These are phyloP conservation scores for Styela clava DNA, from an alignment of 23 tunicate genomes.

Conservation along the genomic window DNA sequence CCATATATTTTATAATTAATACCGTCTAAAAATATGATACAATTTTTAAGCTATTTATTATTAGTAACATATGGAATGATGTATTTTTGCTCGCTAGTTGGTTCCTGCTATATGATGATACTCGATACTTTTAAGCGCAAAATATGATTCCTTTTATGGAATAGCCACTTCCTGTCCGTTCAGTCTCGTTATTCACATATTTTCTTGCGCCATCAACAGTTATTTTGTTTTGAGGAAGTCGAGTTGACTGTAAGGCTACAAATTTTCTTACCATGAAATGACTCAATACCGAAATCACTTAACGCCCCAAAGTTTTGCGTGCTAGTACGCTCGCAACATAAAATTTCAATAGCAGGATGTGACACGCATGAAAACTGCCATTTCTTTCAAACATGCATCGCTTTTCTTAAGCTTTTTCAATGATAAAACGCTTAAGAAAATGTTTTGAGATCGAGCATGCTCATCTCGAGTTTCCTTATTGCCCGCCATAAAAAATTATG, in stretches of 20 bases:
- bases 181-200: neutral
- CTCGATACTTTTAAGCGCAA: too few species aligned
- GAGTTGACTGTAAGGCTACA: neutral
- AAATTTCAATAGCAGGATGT: neutral
- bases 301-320: neutral
- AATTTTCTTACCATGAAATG: neutral
- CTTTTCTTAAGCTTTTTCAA: neutral
- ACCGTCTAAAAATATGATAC: too few species aligned
- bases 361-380: neutral
- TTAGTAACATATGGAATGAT: too few species aligned
- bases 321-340: neutral
- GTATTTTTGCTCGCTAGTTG: too few species aligned
- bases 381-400: neutral
- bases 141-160: neutral
- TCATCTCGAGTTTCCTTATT: neutral
- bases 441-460: neutral
- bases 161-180: neutral
- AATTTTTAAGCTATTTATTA: too few species aligned
- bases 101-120: too few species aligned
- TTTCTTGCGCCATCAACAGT: neutral
- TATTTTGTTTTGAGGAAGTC: neutral
- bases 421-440: neutral
- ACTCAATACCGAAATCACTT: neutral
- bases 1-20: too few species aligned
- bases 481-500: neutral